Evolutionary conservation across 2,113 vertebrate genomes (phyloP).

Genomic region (Hemibagrus wyckioides): DNA sequence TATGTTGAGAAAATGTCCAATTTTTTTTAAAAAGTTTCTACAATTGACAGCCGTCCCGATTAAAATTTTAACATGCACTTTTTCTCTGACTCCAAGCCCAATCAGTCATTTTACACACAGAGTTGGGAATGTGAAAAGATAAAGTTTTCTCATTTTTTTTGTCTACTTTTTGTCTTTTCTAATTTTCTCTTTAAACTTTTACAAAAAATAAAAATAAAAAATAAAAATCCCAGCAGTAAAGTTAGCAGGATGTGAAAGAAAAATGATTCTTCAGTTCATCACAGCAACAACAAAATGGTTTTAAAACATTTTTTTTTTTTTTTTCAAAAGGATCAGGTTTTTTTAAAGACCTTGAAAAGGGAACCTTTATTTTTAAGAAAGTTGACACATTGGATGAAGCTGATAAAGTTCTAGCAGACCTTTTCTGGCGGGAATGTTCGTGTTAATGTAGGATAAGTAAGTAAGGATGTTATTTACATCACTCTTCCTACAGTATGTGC

Average conservation of each 20-base stretch:
- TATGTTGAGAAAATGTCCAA: background rate
- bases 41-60: background rate
- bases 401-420: too few relatives aligned
- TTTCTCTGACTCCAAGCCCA: background rate
- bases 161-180: background rate
- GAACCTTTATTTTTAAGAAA: background rate
- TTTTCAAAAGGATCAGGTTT: background rate
- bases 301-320: background rate
- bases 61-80: background rate
- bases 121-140: background rate
- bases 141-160: too few relatives aligned
- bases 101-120: background rate
- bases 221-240: background rate
- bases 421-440: background rate
- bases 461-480: too few relatives aligned
- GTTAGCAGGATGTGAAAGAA: background rate
- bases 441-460: too few relatives aligned
- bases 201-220: too few relatives aligned
- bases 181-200: background rate
- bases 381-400: background rate
- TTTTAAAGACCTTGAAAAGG: background rate
- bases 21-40: background rate
- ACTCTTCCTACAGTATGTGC: background rate
- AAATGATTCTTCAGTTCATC: background rate
- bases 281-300: background rate